These are phyloP conservation scores for Lymantria monacha DNA, from an alignment of 2,888 invertebrate genomes.

Conservation along the genomic window DNA sequence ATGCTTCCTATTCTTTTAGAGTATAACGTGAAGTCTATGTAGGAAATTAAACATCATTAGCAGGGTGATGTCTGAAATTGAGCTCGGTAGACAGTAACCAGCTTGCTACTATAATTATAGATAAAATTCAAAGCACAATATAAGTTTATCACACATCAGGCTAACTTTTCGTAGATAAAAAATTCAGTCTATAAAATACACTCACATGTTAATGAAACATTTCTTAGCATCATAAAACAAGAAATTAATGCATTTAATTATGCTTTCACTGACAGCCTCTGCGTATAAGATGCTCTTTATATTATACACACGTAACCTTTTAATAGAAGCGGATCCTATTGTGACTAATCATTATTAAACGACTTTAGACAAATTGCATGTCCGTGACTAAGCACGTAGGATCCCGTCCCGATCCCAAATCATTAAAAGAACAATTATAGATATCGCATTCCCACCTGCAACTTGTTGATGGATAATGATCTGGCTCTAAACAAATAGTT, in stretches of 20 bases:
- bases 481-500: constrained; percentile 75
- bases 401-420: constrained; percentile 70
- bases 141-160: no score
- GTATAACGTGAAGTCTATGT: no score
- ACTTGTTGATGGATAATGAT: constrained; percentile 77
- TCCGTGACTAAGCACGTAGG: constrained; percentile 79
- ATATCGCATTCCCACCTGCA: constrained; percentile 80
- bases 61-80: no score
- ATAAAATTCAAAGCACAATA: no score
- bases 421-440: constrained; percentile 82
- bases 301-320: constrained; percentile 68
- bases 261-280: constrained; percentile 26
- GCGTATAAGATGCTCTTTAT: constrained; percentile 53
- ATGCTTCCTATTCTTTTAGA: no score
- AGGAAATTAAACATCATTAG: no score
- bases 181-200: no score
- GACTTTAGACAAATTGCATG: constrained; percentile 82
- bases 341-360: constrained; percentile 83
- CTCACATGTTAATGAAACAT: no score
- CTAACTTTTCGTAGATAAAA: no score
- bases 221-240: constrained; percentile 1
- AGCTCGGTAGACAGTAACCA: no score
- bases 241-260: constrained; percentile 30
- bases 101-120: no score
- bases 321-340: constrained; percentile 75